Evolutionary conservation across 1,140 invertebrate genomes (phyloP), one percentile per base, ranked within the genome.

Genomic region (Hestina assimilis): DNA sequence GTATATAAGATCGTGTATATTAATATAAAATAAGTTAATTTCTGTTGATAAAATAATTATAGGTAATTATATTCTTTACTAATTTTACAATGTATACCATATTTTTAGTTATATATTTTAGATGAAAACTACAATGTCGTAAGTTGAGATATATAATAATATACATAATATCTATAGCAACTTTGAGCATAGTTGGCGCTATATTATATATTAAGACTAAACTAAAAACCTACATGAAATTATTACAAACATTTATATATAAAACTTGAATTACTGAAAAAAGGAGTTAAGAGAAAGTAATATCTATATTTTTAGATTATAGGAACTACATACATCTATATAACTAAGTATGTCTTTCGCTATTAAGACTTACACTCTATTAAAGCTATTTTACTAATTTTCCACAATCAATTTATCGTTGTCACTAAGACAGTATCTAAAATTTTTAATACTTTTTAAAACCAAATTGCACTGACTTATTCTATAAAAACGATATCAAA

Each of bases 381-480:
- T 87, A 87, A 87, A 87, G 83, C 83, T 87, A 87, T 86, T 57
- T 74, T 64, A 71, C 79, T 84, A 87, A 61, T 48, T 42, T n/a
- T 54, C 24, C 50, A 52, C 46, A 48, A 20, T 57, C n/a, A 48
- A 33, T 28, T 15, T 48, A 31, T 41, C 20, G 20, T 41, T 48
- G 46, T 48, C 46, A 48, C 17, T 12, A 14, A 17, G 28, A 29
- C 21, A 48, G 21, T 7, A 8, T 47, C 15, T 12, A 47, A 29
- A 20, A 11, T 15, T 9, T n/a, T 29, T 26, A 9, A 23, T 42
- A 17, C 3, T 9, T 38, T 38, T 9, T 17, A 38, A 38, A n/a
- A 2, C 8, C 11, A 24, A 24, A 24, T 4, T 11, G 19, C 40
- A 42, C 20, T 9, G 15, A 41, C 12, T 23, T 42, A 23, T 17